Evolutionary conservation across 2,888 invertebrate genomes (phyloP), one percentile per base, ranked within the genome.

Genomic region (Drosophila subquinaria): DNA sequence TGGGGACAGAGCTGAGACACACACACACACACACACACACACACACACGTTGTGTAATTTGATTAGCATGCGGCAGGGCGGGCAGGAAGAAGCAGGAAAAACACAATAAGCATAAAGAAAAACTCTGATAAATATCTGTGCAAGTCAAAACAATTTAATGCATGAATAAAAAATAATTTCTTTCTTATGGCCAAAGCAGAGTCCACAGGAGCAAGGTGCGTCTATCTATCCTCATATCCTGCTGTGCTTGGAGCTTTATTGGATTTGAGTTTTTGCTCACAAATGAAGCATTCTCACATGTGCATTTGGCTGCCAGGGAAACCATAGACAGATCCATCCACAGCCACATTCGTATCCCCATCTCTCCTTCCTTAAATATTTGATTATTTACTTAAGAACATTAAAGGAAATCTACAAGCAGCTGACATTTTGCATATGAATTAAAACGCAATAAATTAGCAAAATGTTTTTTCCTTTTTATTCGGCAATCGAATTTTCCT

Each of bases 131-230:
- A 57, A 70, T 84, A 84, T 84, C 84, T 50, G 82, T 66, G 63
- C 73, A 79, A 92, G 91, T 91, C 91, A 91, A 91, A 91, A 91
- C 92, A 92, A 92, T 92, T 92, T 92, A 91, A 91, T 92, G 92
- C 92, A 82, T 91, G 91, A 92, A 92, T 92, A 91, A 91, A 82
- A 90, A 89, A 92, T 92, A 89, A 91, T 88, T 88, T 80, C 76
- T 81, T 77, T 76, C 71, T 71, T 76, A 71, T 47, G 73, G 47
- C 72, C 30, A 72, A 63, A 50, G 33, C 30, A 40, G 38, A 38
- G 69, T 10, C 23, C 8, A 20, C 17, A 11, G 15, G 42, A 57
- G 23, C 42, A 36, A 23, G 42, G 11, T 23, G 42, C 11, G 3
- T 38, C 27, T 45, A 35, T 51, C 15, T 15, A 13, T 59, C 2